Conservation (phyloP, 1,140 invertebrate genomes). For the Aphis gossypii region DNA sequence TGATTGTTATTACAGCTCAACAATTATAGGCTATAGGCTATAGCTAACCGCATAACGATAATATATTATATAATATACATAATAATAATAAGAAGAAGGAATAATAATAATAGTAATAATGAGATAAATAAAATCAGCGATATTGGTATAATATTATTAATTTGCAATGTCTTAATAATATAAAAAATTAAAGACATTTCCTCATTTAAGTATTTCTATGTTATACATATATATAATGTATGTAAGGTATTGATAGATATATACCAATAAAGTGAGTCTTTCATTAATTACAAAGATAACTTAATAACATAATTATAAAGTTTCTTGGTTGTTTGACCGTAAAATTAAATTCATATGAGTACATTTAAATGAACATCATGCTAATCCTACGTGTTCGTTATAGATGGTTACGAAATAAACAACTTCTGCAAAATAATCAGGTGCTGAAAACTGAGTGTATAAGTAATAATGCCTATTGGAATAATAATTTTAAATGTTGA, state of each 20-base stretch:
- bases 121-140: too few species aligned
- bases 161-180: neutral
- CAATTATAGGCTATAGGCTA: too few species aligned
- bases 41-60: too few species aligned
- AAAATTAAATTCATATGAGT: constrained; percentile 16
- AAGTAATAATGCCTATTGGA: neutral
- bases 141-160: neutral
- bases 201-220: neutral
- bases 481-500: neutral
- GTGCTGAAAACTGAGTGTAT: neutral
- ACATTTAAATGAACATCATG: neutral
- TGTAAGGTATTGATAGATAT: neutral
- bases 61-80: too few species aligned
- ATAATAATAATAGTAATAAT: too few species aligned
- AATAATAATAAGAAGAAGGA: too few species aligned
- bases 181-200: neutral
- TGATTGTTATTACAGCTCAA: too few species aligned
- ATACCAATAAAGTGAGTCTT: neutral
- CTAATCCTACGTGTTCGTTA: neutral
- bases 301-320: neutral
- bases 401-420: neutral
- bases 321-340: neutral
- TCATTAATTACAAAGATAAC: neutral
- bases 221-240: neutral
- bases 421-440: neutral